phyloP scores from a whole-genome alignment of 2,888 invertebrate genomes.

The Subacronicta megacephala region DNA sequence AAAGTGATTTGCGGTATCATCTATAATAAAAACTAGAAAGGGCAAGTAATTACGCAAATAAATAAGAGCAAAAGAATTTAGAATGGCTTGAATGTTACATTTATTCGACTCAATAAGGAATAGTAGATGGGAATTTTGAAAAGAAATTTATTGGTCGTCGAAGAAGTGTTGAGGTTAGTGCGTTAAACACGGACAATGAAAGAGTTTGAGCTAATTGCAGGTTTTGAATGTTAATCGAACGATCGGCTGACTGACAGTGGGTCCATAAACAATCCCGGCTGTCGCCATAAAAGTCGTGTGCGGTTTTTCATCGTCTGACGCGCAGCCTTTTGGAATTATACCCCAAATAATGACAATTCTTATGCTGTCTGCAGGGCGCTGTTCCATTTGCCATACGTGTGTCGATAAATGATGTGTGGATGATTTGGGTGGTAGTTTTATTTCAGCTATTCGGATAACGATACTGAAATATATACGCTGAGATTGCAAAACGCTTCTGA shows the following conservation, averaged over 20 bases:
- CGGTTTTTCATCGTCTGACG: slow-evolving; percentile 83
- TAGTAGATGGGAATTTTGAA: slow-evolving; percentile 17
- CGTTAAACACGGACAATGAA: slow-evolving; percentile 55
- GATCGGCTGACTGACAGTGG: slow-evolving; percentile 72
- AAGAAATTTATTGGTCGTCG: slow-evolving; percentile 17
- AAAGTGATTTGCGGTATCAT: slow-evolving; percentile 32
- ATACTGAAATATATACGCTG: too few relatives aligned
- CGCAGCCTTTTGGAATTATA: slow-evolving; percentile 75
- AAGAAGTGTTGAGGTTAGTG: slow-evolving; percentile 21
- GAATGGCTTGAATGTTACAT: slow-evolving; percentile 20
- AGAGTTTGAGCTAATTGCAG: slow-evolving; percentile 71
- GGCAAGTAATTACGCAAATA: slow-evolving; percentile 33
- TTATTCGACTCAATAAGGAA: slow-evolving; percentile 3
- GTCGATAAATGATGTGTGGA: slow-evolving; percentile 30
- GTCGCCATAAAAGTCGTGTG: slow-evolving; percentile 85
- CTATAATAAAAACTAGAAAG: slow-evolving; percentile 34
- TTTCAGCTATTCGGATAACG: not conserved
- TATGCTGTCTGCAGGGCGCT: slow-evolving; percentile 58
- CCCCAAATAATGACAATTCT: slow-evolving; percentile 80
- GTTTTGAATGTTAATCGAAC: slow-evolving; percentile 77
- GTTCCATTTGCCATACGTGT: slow-evolving; percentile 53
- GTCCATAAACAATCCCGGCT: slow-evolving; percentile 78
- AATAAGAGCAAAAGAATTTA: slow-evolving; percentile 19
- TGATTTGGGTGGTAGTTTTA: not conserved
- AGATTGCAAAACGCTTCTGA: too few relatives aligned